Evolutionary conservation across 1,140 invertebrate genomes (phyloP).

Genomic region (Caligus rogercresseyi): DNA sequence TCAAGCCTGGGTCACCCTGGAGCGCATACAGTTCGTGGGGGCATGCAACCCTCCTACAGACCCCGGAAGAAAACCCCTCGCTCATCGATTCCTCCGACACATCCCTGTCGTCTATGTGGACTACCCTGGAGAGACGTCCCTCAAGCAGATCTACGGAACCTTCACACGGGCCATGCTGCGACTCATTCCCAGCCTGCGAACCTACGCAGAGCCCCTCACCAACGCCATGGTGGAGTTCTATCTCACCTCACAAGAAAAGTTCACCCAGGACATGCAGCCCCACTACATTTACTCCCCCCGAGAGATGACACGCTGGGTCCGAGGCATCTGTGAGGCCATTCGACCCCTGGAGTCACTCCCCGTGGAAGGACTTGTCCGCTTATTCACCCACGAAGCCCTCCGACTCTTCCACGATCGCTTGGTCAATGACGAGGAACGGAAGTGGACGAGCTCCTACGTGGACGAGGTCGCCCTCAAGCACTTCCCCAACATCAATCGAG

Average conservation of each 20-base stretch:
- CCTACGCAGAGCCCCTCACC: constrained; percentile 87
- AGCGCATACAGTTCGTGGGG: constrained; percentile 97
- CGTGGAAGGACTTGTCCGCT: constrained; percentile 80
- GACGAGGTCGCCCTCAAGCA: constrained; percentile 82
- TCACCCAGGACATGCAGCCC: constrained; percentile 99
- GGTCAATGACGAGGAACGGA: constrained; percentile 79
- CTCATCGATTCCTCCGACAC: constrained; percentile 62
- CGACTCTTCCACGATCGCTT: constrained; percentile 86
- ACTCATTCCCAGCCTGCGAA: constrained; percentile 65
- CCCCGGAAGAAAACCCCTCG: constrained; percentile 91
- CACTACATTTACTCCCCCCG: constrained; percentile 99
- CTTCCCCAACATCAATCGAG: constrained; percentile 74
- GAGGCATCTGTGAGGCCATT: constrained; percentile 97
- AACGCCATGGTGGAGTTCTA: constrained; percentile 99
- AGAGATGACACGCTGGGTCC: constrained; percentile 97
- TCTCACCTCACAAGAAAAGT: constrained; percentile 83
- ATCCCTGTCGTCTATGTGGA: constrained; percentile 99
- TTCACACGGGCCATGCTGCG: constrained; percentile 70
- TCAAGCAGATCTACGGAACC: constrained; percentile 51
- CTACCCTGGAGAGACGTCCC: constrained; percentile 91
- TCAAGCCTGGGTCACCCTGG: constrained; percentile 88
- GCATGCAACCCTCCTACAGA: constrained; percentile 99
- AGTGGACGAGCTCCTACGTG: constrained; percentile 97
- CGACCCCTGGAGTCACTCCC: constrained; percentile 67
- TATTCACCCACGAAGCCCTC: constrained; percentile 97